Conservation (phyloP, 2,888 invertebrate genomes). For the Dugesia japonica region DNA sequence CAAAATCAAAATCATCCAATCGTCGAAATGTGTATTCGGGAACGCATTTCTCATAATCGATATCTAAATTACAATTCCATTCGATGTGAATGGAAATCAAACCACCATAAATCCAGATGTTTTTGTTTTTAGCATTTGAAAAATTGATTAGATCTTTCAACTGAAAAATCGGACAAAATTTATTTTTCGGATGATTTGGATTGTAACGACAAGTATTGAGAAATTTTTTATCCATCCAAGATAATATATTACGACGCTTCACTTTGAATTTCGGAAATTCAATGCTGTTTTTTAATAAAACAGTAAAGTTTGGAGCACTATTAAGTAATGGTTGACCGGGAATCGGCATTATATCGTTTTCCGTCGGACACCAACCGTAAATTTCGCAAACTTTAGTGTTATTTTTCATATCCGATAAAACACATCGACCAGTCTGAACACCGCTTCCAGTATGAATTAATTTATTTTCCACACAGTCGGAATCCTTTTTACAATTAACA, state of each 20-base stretch:
- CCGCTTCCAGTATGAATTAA: conserved; percentile 38
- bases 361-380: conserved; percentile 50
- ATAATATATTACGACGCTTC: conserved; percentile 44
- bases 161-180: conserved; percentile 44
- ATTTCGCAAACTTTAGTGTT: conserved; percentile 36
- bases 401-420: conserved; percentile 37
- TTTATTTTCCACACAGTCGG: conserved; percentile 26
- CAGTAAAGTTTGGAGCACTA: conserved; percentile 44
- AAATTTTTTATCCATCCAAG: conserved; percentile 40
- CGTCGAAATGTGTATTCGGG: conserved; percentile 34
- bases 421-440: conserved; percentile 48
- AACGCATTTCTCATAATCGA: conserved; percentile 30
- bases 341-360: conserved; percentile 40
- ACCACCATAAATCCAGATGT: conserved; percentile 34
- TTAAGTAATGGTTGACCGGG: conserved; percentile 25
- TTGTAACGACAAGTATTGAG: conserved; percentile 43
- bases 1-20: conserved; percentile 37
- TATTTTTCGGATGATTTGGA: conserved; percentile 38
- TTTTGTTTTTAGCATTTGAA: conserved; percentile 33
- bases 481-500: conserved; percentile 27
- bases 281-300: conserved; percentile 50
- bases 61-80: conserved; percentile 35
- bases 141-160: conserved; percentile 40
- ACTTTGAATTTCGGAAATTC: conserved; percentile 47
- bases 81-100: conserved; percentile 35